Percentiles rank a stretch among this genome's conserved stretches.
phyloP scores from a whole-genome alignment of 2,797 vertebrate genomes.

The Sebastes hopkinsi region DNA sequence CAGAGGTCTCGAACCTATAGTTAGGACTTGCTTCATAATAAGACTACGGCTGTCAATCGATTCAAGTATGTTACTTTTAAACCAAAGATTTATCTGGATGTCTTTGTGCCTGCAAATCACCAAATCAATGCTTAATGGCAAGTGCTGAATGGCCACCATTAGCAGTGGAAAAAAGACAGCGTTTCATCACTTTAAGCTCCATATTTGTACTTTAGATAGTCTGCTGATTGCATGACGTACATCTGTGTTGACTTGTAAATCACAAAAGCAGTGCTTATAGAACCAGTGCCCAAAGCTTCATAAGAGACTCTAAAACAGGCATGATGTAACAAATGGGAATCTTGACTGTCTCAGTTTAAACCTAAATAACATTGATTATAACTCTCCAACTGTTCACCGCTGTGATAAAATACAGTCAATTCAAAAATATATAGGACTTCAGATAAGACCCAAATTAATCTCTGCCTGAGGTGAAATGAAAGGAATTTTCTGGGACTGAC shows the following conservation, averaged over 20 bases:
- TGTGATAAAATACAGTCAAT: neutral
- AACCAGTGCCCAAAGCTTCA: neutral
- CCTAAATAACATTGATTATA: neutral
- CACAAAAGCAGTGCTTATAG: neutral
- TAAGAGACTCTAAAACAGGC: neutral
- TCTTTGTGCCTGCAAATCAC: neutral
- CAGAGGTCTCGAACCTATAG: neutral
- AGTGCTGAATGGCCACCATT: neutral
- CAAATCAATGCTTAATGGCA: neutral
- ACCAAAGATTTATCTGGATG: neutral
- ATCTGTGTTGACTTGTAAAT: neutral
- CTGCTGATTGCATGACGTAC: neutral
- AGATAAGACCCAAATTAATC: constrained; percentile 28
- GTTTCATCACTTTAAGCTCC: neutral
- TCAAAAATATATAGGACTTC: neutral
- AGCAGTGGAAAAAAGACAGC: neutral
- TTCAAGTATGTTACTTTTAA: no score
- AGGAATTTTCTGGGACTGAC: constrained; percentile 24
- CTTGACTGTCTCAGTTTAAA: neutral
- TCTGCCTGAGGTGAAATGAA: constrained; percentile 29
- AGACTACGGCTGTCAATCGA: no score
- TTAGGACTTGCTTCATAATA: neutral
- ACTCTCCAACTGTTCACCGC: neutral
- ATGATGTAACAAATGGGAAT: neutral
- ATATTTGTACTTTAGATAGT: neutral